A percentile compares a stretch with the other conserved stretches of the same genome.
phyloP scores from a whole-genome alignment of 1,140 invertebrate genomes.

The Agraylea sexmaculata region DNA sequence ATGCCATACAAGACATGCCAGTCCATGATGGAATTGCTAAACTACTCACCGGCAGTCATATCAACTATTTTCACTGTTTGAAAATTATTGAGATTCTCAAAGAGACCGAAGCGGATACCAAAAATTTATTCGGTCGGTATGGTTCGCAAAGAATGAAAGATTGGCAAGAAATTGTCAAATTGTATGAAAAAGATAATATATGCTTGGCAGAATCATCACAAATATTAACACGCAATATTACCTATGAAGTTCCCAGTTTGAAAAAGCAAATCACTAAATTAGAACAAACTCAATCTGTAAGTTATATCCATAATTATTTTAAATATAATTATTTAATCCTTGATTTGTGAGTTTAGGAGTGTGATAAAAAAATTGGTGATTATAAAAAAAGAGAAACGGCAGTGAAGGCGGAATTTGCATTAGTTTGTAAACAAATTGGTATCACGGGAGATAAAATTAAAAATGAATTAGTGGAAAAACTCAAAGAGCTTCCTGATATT shows the following conservation, averaged over 20 bases:
- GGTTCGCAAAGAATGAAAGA: conserved; percentile 96
- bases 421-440: conserved; percentile 70
- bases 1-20: conserved; percentile 88
- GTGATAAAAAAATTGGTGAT: conserved; percentile 68
- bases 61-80: conserved; percentile 92
- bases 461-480: conserved; percentile 59
- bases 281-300: conserved; percentile 54
- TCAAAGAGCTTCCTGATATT: conserved; percentile 64
- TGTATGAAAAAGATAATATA: conserved; percentile 87
- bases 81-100: conserved; percentile 91
- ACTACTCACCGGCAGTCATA: conserved; percentile 62
- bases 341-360: conserved; percentile 49
- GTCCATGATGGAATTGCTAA: conserved; percentile 60
- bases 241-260: conserved; percentile 87
- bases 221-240: conserved; percentile 81
- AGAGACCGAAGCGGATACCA: conserved; percentile 89
- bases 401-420: conserved; percentile 62
- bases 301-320: conserved; percentile 21
- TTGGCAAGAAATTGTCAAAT: conserved; percentile 72
- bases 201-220: conserved; percentile 88
- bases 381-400: conserved; percentile 66
- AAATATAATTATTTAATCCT: no score
- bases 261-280: conserved; percentile 83
- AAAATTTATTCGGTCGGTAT: conserved; percentile 95
- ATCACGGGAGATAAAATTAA: conserved; percentile 69